Percentiles rank a stretch among this genome's conserved stretches.
phyloP scores from a whole-genome alignment of 2,797 vertebrate genomes.

The Arrhamphus sclerolepis region DNA sequence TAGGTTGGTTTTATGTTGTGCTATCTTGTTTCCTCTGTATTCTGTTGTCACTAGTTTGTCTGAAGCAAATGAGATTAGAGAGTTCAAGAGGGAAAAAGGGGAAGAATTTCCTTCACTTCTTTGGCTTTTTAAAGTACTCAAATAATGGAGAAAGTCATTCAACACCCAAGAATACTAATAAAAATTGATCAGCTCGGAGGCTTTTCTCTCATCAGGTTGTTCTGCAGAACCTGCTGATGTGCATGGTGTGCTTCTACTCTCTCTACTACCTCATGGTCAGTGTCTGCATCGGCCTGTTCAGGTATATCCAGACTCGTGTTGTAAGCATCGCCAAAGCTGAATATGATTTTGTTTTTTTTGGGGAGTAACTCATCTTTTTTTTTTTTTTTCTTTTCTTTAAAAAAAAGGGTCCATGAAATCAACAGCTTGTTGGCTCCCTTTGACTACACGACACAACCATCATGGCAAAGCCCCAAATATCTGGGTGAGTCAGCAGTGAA shows the following conservation, averaged over 20 bases:
- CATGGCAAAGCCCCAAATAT: conserved; percentile 89
- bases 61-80: too few species aligned
- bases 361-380: background rate
- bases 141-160: too few species aligned
- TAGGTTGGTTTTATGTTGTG: background rate
- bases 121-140: too few species aligned
- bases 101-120: too few species aligned
- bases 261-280: conserved; percentile 85
- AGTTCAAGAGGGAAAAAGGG: too few species aligned
- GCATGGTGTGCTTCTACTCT: conserved; percentile 86
- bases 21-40: conserved; percentile 1
- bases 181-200: background rate
- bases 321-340: background rate
- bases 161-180: too few species aligned
- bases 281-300: conserved; percentile 82
- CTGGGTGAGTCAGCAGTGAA: conserved; percentile 78
- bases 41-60: background rate
- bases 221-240: conserved; percentile 85
- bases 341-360: background rate
- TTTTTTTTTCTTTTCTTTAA: background rate
- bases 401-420: conserved; percentile 84
- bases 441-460: conserved; percentile 89
- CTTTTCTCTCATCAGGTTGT: conserved; percentile 71
- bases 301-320: conserved; percentile 58
- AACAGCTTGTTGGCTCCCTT: conserved; percentile 88